These are phyloP conservation scores for Champsocephalus gunnari DNA, from an alignment of 2,797 vertebrate genomes.

Conservation along the genomic window DNA sequence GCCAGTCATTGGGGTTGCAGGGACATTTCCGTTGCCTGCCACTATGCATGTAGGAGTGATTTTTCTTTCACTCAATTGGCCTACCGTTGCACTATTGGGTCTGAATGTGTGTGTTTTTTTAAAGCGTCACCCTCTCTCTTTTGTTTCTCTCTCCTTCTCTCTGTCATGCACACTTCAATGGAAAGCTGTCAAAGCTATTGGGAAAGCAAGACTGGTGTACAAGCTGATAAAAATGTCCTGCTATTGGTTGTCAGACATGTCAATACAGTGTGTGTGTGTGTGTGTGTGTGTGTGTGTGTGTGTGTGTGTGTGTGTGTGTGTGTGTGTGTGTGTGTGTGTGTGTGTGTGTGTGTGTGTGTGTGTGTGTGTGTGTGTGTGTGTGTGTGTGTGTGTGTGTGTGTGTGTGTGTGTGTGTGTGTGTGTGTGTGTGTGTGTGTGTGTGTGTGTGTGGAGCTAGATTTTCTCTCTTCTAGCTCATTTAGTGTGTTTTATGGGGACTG, in stretches of 20 bases:
- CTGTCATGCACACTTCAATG: slow-evolving; percentile 78
- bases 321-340: slow-evolving; percentile 24
- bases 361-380: slow-evolving; percentile 27
- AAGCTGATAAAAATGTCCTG: slow-evolving; percentile 78
- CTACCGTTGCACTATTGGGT: slow-evolving; percentile 70
- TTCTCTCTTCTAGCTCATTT: slow-evolving; percentile 42
- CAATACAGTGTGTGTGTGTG: slow-evolving; percentile 62
- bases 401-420: slow-evolving; percentile 22
- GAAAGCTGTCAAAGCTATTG: slow-evolving; percentile 80
- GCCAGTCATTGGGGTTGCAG: slow-evolving; percentile 77
- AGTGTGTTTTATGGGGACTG: slow-evolving; percentile 50
- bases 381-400: no score
- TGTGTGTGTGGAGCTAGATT: slow-evolving; percentile 21
- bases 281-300: slow-evolving; percentile 10
- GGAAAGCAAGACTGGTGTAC: slow-evolving; percentile 76
- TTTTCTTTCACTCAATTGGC: slow-evolving; percentile 80
- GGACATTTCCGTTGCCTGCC: slow-evolving; percentile 80
- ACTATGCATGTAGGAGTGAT: slow-evolving; percentile 78
- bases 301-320: slow-evolving; percentile 22
- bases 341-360: slow-evolving; percentile 22
- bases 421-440: slow-evolving; percentile 26
- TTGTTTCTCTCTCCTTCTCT: slow-evolving; percentile 62
- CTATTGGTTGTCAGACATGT: slow-evolving; percentile 74
- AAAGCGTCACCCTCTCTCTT: slow-evolving; percentile 42
- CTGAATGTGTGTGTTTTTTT: slow-evolving; percentile 55